Percentiles rank a stretch among this genome's conserved stretches.
Evolutionary conservation across 64 coral and sea anemone genomes (phyloP).

Genomic region (Platygyra sinensis): DNA sequence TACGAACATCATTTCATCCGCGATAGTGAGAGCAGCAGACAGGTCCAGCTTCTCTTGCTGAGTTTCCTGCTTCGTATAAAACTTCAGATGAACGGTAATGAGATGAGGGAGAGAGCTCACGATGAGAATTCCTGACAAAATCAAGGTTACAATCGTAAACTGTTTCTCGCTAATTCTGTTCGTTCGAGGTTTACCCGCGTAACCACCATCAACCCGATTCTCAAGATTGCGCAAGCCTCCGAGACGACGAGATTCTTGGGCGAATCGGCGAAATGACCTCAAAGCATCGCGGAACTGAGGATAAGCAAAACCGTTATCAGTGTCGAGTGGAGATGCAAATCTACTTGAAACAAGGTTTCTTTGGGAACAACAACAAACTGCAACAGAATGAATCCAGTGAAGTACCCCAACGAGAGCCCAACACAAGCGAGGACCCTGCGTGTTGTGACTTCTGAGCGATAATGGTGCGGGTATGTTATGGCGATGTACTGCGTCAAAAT

Average conservation of each 20-base stretch:
- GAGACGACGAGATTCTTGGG: background rate
- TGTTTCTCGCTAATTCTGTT: constrained; percentile 18
- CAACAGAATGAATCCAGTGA: constrained; percentile 18
- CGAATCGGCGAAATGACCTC: constrained; percentile 33
- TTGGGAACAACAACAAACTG: constrained; percentile 27
- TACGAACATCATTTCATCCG: constrained; percentile 57
- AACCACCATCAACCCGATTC: background rate
- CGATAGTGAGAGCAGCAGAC: constrained; percentile 28
- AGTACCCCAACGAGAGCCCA: constrained; percentile 1
- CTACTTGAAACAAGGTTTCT: background rate
- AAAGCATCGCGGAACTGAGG: background rate
- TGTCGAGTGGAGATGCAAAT: constrained; percentile 55
- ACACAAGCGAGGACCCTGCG: constrained; percentile 40
- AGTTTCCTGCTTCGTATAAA: constrained; percentile 17
- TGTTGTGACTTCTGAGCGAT: constrained; percentile 35
- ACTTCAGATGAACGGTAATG: constrained; percentile 2
- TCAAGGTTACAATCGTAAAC: constrained; percentile 25
- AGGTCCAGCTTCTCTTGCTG: constrained; percentile 23
- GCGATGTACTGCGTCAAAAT: constrained; percentile 41
- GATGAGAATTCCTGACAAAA: constrained; percentile 34
- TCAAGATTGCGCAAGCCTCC: constrained; percentile 1
- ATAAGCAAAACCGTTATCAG: constrained; percentile 29
- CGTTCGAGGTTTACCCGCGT: background rate
- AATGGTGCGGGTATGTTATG: constrained; percentile 41
- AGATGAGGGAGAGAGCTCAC: constrained; percentile 42